These are phyloP conservation scores for Scotopteryx bipunctaria DNA, from an alignment of 2,888 invertebrate species.

Conservation along the genomic window DNA sequence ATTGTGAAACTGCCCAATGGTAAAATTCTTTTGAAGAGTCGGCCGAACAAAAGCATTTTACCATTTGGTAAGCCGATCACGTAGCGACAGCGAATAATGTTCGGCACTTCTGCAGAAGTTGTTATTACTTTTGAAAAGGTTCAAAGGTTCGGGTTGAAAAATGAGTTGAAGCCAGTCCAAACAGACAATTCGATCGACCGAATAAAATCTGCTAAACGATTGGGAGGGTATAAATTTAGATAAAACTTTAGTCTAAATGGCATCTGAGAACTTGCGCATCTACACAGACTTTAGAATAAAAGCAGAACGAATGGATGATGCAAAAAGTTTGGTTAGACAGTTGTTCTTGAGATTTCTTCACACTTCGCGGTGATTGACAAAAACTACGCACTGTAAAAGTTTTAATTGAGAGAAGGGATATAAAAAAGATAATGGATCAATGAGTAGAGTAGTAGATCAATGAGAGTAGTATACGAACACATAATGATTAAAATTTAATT, in stretches of 20 bases:
- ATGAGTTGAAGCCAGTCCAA: neutral
- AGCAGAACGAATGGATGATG: neutral
- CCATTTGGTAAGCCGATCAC: slow-evolving; percentile 10
- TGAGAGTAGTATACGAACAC: neutral
- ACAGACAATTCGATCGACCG: slow-evolving; percentile 1
- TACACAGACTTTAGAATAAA: slow-evolving; percentile 7
- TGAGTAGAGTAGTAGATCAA: neutral
- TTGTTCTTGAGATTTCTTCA: slow-evolving; percentile 10
- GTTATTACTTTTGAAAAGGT: neutral
- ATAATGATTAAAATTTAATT: too few relatives aligned
- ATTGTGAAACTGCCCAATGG: slow-evolving; percentile 5
- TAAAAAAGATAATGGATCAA: slow-evolving; percentile 2
- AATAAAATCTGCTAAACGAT: slow-evolving; percentile 21
- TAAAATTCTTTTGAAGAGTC: too few relatives aligned
- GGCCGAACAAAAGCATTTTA: neutral
- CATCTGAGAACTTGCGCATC: slow-evolving; percentile 35
- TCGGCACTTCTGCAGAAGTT: neutral
- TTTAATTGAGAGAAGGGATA: neutral
- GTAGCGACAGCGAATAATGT: slow-evolving; percentile 8
- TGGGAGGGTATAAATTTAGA: slow-evolving; percentile 42
- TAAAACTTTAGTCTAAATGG: slow-evolving; percentile 29
- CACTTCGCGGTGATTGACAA: slow-evolving; percentile 6
- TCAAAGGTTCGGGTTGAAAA: neutral
- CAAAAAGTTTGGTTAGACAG: slow-evolving; percentile 1
- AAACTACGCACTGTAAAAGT: slow-evolving; percentile 5